Conservation (phyloP, 2,888 invertebrate species). For the Conchocele bisecta region DNA sequence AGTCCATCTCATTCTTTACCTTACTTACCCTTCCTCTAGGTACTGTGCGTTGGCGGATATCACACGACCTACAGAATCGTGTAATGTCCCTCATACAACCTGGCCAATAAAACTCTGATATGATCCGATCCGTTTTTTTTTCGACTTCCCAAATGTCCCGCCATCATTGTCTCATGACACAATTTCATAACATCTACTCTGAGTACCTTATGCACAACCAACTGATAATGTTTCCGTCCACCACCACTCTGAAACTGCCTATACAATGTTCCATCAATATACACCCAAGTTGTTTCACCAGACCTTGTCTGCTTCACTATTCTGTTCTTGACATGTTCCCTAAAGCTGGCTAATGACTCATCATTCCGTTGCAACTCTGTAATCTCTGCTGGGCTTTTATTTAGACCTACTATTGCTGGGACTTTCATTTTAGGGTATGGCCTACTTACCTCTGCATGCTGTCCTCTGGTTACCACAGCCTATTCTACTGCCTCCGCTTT, state of each 20-base stretch:
- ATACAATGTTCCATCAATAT: neutral
- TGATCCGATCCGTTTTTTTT: slow-evolving; percentile 27
- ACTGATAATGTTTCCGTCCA: neutral
- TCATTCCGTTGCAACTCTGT: neutral
- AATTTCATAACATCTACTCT: slow-evolving; percentile 29
- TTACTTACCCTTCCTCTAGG: too few relatives aligned
- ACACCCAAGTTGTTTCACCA: neutral
- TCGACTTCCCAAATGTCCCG: slow-evolving; percentile 41
- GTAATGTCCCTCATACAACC: slow-evolving; percentile 25
- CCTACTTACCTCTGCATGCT: neutral
- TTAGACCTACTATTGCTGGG: neutral
- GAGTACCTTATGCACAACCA: slow-evolving; percentile 28
- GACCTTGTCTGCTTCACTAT: neutral
- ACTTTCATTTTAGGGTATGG: neutral
- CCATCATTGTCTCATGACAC: slow-evolving; percentile 47
- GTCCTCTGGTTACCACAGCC: neutral
- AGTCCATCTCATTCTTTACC: neutral
- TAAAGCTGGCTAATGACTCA: neutral
- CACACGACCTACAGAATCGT: slow-evolving; percentile 19
- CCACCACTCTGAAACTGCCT: neutral
- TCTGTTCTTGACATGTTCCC: neutral
- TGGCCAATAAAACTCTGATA: slow-evolving; percentile 46
- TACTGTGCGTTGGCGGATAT: slow-evolving; percentile 2
- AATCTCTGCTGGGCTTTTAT: too few relatives aligned
- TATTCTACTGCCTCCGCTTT: neutral